Base-by-base conservation (phyloP, 92 coral and sea anemone species). In the Zoanthus sociatus region DNA sequence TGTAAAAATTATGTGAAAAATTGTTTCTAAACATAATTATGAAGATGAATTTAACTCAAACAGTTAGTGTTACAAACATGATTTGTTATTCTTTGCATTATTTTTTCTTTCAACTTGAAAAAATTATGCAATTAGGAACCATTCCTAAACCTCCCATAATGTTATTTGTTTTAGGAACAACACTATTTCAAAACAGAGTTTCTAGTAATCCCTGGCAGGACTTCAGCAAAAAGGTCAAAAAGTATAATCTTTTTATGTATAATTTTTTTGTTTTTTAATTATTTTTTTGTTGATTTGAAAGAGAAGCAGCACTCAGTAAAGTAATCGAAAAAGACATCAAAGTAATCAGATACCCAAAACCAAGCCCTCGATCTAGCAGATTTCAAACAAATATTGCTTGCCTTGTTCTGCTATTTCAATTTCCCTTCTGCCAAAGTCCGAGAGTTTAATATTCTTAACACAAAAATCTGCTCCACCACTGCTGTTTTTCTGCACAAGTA, bases 321-420 rank as follows among this genome's bases (percentile, higher is more conserved):
- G 18, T 63, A 69, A 1, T 63, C 17, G 60, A 81, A 45, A 81
- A 64, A 71, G 11, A 77, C 45, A 78, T 60, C 55, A 33, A 26
- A 14, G 46, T n/a, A 78, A 16, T 68, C 73, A 78, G n/a, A 79
- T 79, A 79, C 84, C 73, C 84, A 79, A 37, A 79, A 78, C 51
- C 47, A 42, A 14, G 31, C 71, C 71, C 51, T 17, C 47, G 47
- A 60, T 69, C 84, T 26, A 44, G 84, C 84, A 81, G 85, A 81
- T 50, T 31, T 81, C 85, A 64, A 89, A 66, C 71, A 90, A 77
- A 87, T 87, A 90, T 44, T 70, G 93, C 96, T 90, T 90, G 95
- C 99, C 99, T 97, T 97, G 99, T 92, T 97, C 99, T n/a, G 99
- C 99, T 87, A 97, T 97, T 91, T 97, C 99, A 95, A 97, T 97